Evolutionary conservation across 2,888 invertebrate genomes (phyloP).

Genomic region (Drosophila buzzatii): DNA sequence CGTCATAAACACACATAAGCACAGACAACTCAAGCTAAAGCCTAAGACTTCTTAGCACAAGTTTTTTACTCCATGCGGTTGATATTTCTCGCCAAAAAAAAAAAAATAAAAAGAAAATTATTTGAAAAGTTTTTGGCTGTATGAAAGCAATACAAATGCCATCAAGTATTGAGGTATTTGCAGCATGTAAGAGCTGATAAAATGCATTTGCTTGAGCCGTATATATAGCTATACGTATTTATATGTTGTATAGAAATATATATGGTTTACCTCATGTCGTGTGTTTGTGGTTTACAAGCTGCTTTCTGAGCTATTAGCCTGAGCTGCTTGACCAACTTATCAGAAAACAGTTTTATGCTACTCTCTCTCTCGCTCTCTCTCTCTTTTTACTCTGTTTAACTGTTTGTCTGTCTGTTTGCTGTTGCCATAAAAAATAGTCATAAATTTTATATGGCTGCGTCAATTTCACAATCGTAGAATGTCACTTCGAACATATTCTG

Average conservation of each 20-base stretch:
- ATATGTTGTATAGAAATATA: background rate
- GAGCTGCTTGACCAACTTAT: conserved; percentile 35
- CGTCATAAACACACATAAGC: conserved; percentile 65
- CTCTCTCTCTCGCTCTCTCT: background rate
- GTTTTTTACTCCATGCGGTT: conserved; percentile 37
- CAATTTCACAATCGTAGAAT: conserved; percentile 75
- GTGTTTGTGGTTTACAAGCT: conserved; percentile 1
- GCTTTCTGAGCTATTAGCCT: conserved; percentile 2
- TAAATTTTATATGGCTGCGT: conserved; percentile 70
- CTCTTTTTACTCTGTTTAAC: background rate
- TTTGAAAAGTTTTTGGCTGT: conserved; percentile 72
- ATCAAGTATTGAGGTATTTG: conserved; percentile 21
- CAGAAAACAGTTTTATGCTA: conserved; percentile 20
- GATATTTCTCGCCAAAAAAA: background rate
- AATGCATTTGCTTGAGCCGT: conserved; percentile 32
- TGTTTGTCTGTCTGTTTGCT: conserved; percentile 14
- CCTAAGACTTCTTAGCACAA: conserved; percentile 37
- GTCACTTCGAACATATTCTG: conserved; percentile 72
- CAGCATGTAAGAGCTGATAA: conserved; percentile 6
- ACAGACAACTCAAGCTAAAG: conserved; percentile 19
- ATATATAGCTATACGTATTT: background rate
- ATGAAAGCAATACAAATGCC: conserved; percentile 38
- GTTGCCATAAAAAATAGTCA: conserved; percentile 51
- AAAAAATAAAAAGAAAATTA: conserved; percentile 47
- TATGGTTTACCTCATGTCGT: background rate